Evolutionary conservation across 1,140 invertebrate genomes (phyloP).

Genomic region (Triops longicaudatus): DNA sequence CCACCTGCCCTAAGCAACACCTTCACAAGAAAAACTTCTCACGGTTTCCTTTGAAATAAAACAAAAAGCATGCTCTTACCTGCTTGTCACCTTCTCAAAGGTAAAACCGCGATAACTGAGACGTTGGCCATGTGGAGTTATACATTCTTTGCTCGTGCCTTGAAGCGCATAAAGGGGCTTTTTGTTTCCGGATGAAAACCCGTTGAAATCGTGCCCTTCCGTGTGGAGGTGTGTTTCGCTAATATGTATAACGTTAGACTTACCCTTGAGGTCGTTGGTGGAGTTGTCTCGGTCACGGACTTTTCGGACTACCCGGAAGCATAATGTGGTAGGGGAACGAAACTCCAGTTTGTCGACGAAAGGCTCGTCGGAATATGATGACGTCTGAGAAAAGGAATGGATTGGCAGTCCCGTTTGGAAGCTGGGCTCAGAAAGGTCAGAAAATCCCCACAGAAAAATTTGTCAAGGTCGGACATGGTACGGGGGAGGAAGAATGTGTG

Average conservation of each 20-base stretch:
- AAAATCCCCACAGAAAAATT: background rate
- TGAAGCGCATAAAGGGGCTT: background rate
- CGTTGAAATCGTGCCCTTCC: slow-evolving; percentile 1
- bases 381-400: background rate
- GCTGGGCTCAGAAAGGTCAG: background rate
- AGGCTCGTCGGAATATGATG: background rate
- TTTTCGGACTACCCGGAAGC: background rate
- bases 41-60: background rate
- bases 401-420: background rate
- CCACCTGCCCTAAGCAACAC: background rate
- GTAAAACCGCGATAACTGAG: background rate
- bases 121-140: background rate
- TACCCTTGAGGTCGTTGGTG: background rate
- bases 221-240: slow-evolving; percentile 5
- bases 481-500: background rate
- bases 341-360: background rate
- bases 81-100: background rate
- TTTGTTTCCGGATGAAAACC: background rate
- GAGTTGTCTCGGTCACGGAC: background rate
- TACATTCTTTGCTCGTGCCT: background rate
- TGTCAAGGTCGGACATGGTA: background rate
- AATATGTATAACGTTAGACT: background rate
- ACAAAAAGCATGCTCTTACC: background rate
- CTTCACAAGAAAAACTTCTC: background rate
- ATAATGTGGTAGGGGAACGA: background rate